phyloP scores from a whole-genome alignment of 1,140 invertebrate species.

The Bombus waltoni region DNA sequence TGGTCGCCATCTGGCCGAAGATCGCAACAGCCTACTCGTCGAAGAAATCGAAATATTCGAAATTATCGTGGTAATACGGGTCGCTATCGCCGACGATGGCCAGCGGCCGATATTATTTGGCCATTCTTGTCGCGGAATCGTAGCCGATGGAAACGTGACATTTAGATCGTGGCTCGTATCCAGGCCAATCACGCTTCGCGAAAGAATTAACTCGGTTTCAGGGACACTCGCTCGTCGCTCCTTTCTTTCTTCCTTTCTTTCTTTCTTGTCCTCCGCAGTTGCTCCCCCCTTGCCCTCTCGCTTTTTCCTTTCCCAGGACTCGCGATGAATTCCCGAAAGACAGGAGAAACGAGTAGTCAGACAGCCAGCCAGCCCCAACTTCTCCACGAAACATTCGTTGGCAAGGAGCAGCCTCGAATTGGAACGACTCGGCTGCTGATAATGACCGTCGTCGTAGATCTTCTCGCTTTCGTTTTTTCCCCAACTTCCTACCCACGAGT shows the following conservation, averaged over 20 bases:
- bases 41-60: background rate
- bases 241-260: background rate
- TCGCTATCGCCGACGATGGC: slow-evolving; percentile 8
- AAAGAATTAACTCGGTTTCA: slow-evolving; percentile 52
- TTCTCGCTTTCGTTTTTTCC: slow-evolving; percentile 9
- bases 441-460: slow-evolving; percentile 19
- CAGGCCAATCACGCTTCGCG: slow-evolving; percentile 52
- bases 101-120: slow-evolving; percentile 6
- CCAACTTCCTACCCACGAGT: background rate
- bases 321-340: slow-evolving; percentile 30
- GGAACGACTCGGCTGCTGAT: slow-evolving; percentile 12
- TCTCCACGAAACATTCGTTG: slow-evolving; percentile 32
- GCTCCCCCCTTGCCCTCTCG: background rate
- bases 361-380: too few relatives aligned
- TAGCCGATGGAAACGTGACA: slow-evolving; percentile 31
- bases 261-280: too few relatives aligned
- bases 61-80: background rate
- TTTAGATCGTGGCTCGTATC: slow-evolving; percentile 54
- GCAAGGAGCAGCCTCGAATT: slow-evolving; percentile 24
- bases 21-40: too few relatives aligned
- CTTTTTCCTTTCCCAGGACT: background rate
- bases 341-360: background rate
- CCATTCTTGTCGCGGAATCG: slow-evolving; percentile 14
- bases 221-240: background rate
- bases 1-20: too few relatives aligned